Conservation (phyloP, 2,888 invertebrate species). For the Andrena hattorfiana region DNA sequence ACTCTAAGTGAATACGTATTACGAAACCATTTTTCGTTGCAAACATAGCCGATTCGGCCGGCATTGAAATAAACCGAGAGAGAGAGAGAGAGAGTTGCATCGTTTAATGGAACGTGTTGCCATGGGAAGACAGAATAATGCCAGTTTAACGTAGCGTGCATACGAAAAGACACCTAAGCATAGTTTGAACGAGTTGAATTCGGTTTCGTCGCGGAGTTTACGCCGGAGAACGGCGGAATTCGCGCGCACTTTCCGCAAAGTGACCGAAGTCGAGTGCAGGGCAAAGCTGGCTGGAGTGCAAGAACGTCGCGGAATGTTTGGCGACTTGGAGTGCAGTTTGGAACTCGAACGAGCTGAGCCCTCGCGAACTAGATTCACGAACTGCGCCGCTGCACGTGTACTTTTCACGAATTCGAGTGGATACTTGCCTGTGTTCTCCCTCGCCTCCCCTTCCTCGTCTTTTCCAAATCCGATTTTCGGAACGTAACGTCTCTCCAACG, state of each 20-base stretch:
- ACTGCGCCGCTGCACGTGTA: slow-evolving; percentile 45
- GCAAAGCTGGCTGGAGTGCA: slow-evolving; percentile 64
- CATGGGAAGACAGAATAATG: slow-evolving; percentile 26
- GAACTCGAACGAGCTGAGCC: slow-evolving; percentile 54
- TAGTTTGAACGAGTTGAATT: slow-evolving; percentile 57
- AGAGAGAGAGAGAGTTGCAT: not conserved
- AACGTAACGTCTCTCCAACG: not conserved
- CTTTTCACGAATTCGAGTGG: slow-evolving; percentile 43
- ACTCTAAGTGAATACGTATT: not conserved
- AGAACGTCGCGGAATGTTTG: slow-evolving; percentile 67
- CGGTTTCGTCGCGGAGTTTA: slow-evolving; percentile 45
- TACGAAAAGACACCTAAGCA: slow-evolving; percentile 43
- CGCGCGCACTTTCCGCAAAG: slow-evolving; percentile 62
- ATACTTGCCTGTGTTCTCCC: slow-evolving; percentile 13
- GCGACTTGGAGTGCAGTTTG: slow-evolving; percentile 66
- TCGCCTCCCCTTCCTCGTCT: too few relatives aligned
- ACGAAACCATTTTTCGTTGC: not conserved
- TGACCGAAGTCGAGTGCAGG: slow-evolving; percentile 66
- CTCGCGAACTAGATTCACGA: slow-evolving; percentile 17
- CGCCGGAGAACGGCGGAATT: slow-evolving; percentile 46
- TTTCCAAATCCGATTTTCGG: not conserved
- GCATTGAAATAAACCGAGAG: slow-evolving; percentile 8
- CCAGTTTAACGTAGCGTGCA: slow-evolving; percentile 40
- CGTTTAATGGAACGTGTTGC: slow-evolving; percentile 24
- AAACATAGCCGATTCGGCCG: not conserved